Percentiles rank a stretch among this genome's conserved stretches.
These are phyloP conservation scores for Tautogolabrus adspersus DNA, from an alignment of 2,113 vertebrate species.

Conservation along the genomic window DNA sequence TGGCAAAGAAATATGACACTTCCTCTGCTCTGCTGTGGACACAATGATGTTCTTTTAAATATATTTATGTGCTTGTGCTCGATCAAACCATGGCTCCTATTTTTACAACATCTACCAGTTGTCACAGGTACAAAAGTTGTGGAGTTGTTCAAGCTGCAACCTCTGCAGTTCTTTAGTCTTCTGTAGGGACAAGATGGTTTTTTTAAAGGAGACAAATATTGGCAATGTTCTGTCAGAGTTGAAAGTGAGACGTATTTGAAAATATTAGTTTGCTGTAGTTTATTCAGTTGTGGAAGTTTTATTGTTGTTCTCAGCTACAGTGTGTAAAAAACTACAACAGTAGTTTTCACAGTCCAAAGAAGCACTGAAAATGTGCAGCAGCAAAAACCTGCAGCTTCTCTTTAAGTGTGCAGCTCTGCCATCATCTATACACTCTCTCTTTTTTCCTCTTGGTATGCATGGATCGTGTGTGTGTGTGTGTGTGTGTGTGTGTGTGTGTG, in stretches of 20 bases:
- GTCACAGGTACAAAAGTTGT: background rate
- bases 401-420: background rate
- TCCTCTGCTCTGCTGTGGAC: background rate
- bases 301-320: no score
- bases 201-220: no score
- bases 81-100: background rate
- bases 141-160: background rate
- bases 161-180: no score
- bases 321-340: no score
- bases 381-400: background rate
- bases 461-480: background rate
- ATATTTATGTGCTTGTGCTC: background rate
- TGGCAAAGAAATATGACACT: background rate
- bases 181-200: no score
- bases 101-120: background rate
- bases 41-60: background rate
- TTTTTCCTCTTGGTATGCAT: background rate
- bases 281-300: no score
- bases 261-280: no score
- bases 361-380: background rate
- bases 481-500: slow-evolving; percentile 9
- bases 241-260: no score
- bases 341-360: no score
- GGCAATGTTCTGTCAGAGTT: no score
- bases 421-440: background rate